These are phyloP conservation scores for Allophyes oxyacanthae DNA, from an alignment of 2,888 invertebrate genomes.

Conservation along the genomic window DNA sequence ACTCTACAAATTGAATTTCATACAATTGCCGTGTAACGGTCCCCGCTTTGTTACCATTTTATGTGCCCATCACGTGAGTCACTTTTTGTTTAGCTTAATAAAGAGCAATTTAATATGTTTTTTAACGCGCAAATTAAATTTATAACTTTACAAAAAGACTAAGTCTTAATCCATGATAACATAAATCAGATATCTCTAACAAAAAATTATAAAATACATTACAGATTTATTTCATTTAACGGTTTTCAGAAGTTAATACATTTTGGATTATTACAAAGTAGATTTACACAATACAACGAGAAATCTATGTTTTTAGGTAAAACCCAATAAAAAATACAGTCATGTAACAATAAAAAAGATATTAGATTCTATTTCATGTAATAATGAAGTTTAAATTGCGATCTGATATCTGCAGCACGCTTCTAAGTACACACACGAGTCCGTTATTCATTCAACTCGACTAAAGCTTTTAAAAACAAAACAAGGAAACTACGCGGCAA, in stretches of 20 bases:
- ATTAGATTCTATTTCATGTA: constrained; percentile 6
- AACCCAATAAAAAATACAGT: constrained; percentile 27
- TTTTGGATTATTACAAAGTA: constrained; percentile 27
- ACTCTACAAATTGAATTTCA: constrained; percentile 80
- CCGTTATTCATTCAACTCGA: constrained; percentile 72
- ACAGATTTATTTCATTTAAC: constrained; percentile 35
- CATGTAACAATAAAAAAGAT: constrained; percentile 16
- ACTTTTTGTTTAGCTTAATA: constrained; percentile 59
- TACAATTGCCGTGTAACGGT: constrained; percentile 74
- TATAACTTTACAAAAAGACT: constrained; percentile 34
- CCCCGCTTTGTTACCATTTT: constrained; percentile 68
- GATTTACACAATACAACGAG: constrained; percentile 29
- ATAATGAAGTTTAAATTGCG: constrained; percentile 15
- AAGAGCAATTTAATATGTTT: constrained; percentile 43
- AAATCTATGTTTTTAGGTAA: constrained; percentile 31
- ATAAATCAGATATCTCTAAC: constrained; percentile 37
- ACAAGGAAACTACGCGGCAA: constrained; percentile 78
- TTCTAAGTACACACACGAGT: constrained; percentile 48
- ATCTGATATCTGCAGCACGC: constrained; percentile 18
- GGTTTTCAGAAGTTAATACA: constrained; percentile 37
- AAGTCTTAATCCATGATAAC: constrained; percentile 41
- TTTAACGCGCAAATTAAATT: constrained; percentile 46
- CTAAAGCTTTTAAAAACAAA: constrained; percentile 80
- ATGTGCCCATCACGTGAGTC: constrained; percentile 47
- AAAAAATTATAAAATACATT: constrained; percentile 39